Evolutionary conservation across 2,797 vertebrate genomes (phyloP).

Genomic region (Fringilla coelebs): DNA sequence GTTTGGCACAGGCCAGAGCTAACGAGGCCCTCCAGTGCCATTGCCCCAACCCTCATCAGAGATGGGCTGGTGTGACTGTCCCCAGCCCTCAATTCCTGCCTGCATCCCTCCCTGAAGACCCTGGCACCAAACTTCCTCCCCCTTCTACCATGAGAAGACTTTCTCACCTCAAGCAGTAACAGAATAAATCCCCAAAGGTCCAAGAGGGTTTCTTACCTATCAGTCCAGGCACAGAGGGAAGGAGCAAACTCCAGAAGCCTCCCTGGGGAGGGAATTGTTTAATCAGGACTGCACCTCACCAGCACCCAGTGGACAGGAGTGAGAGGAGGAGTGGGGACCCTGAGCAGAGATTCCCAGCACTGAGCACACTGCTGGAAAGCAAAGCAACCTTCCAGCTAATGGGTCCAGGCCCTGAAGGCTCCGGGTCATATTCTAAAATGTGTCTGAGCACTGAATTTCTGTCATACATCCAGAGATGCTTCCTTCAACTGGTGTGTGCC

Average conservation of each 20-base stretch:
- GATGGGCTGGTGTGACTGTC: accelerated
- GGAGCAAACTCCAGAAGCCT: not conserved
- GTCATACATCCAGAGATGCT: not conserved
- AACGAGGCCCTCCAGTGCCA: not conserved
- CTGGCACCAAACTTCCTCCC: not conserved
- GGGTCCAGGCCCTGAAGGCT: not conserved
- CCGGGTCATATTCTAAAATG: not conserved
- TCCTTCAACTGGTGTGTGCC: not conserved
- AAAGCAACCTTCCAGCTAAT: not conserved
- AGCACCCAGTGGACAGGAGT: accelerated
- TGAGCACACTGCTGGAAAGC: not conserved
- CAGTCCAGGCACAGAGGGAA: not conserved
- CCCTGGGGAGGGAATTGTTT: not conserved
- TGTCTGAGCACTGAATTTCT: not conserved
- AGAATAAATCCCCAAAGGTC: not conserved
- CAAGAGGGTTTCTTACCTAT: not conserved
- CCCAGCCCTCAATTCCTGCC: not conserved
- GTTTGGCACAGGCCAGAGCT: not conserved
- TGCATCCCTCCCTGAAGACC: accelerated
- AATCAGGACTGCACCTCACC: not conserved
- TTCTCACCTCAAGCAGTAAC: accelerated
- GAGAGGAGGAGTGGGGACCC: not conserved
- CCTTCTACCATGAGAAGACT: accelerated
- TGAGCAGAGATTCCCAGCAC: not conserved
- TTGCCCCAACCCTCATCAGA: accelerated